Percentiles rank a stretch among this genome's conserved stretches.
Evolutionary conservation across 2,113 vertebrate species (phyloP).

Genomic region (Chamaea fasciata): DNA sequence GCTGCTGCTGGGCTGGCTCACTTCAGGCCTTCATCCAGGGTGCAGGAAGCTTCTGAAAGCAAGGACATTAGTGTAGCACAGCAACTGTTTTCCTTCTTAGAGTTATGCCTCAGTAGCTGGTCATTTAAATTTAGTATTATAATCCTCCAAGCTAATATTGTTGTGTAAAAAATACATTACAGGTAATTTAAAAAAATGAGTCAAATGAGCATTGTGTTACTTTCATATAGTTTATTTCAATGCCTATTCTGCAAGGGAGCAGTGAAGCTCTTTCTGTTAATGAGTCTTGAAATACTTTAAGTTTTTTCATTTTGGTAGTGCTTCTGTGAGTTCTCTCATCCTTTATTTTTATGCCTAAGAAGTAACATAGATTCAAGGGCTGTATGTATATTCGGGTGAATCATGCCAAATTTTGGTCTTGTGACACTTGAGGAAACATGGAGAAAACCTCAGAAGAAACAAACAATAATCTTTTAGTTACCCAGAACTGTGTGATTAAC

Average conservation of each 20-base stretch:
- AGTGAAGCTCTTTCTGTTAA: neutral
- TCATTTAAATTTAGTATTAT: neutral
- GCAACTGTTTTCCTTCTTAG: neutral
- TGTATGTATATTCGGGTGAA: neutral
- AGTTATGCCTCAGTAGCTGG: neutral
- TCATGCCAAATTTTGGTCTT: neutral
- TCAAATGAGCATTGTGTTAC: neutral
- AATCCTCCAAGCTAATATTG: neutral
- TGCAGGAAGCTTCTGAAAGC: neutral
- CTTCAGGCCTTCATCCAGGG: neutral
- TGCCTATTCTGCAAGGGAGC: neutral
- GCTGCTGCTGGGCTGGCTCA: neutral
- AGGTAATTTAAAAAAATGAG: neutral
- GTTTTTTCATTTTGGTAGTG: neutral
- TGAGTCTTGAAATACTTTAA: neutral
- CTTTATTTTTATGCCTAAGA: neutral
- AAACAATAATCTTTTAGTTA: neutral
- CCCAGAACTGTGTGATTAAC: neutral
- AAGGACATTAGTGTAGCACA: neutral
- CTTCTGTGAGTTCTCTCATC: neutral
- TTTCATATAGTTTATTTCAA: neutral
- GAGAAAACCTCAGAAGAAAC: neutral
- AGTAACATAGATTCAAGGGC: neutral
- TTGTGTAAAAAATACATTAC: neutral
- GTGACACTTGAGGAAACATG: neutral